Conservation (phyloP, 2,797 vertebrate species). For the Lindbergichthys nudifrons region DNA sequence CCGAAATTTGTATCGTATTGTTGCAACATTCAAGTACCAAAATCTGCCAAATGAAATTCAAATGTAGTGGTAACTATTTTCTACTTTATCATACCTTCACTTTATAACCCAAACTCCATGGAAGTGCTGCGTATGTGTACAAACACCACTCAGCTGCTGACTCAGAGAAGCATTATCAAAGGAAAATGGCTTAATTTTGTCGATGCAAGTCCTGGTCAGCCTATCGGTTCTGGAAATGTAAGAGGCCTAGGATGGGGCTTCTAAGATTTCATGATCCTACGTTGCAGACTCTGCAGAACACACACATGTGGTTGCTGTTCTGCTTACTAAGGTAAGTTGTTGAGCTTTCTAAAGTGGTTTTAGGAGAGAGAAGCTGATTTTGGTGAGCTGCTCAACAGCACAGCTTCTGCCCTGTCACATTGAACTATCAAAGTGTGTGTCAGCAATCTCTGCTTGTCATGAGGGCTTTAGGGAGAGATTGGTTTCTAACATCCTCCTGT, state of each 20-base stretch:
- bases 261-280: constrained; percentile 16
- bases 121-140: background rate
- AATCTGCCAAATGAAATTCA: constrained; percentile 1
- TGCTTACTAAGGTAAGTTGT: constrained; percentile 65
- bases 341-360: constrained; percentile 44
- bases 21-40: no score
- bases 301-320: constrained; percentile 24
- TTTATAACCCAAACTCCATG: background rate
- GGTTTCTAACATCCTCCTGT: constrained; percentile 56
- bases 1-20: background rate
- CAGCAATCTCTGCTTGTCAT: constrained; percentile 66
- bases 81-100: background rate
- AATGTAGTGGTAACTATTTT: background rate
- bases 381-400: constrained; percentile 36
- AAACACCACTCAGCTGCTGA: constrained; percentile 11
- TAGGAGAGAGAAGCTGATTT: constrained; percentile 48
- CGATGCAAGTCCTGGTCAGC: background rate
- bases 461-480: constrained; percentile 59
- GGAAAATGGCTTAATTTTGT: constrained; percentile 19
- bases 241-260: constrained; percentile 33
- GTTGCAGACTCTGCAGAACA: constrained; percentile 33
- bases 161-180: background rate
- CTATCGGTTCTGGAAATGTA: constrained; percentile 19
- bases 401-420: constrained; percentile 58
- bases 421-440: constrained; percentile 55